Evolutionary conservation across 2,797 vertebrate genomes (phyloP).

Genomic region (Parauchenoglanis punctatus): DNA sequence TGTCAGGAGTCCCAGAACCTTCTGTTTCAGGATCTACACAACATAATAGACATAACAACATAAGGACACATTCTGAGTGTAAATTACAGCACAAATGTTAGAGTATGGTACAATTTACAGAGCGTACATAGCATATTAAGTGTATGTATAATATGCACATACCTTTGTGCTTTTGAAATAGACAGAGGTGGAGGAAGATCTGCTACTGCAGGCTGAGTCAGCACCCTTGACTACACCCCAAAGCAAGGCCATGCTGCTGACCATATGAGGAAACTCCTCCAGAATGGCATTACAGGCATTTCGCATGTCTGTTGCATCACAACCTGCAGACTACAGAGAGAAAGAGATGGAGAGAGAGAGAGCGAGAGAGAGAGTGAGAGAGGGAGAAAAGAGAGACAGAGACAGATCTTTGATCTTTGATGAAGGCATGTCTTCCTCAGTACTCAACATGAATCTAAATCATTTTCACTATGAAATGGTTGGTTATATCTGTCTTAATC

Average conservation of each 20-base stretch:
- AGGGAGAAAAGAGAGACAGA: too few species aligned
- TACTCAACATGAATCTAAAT: neutral
- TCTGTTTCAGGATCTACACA: conserved; percentile 76
- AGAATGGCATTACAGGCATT: conserved; percentile 90
- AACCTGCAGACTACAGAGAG: conserved; percentile 46
- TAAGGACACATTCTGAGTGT: neutral
- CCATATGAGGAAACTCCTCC: conserved; percentile 86
- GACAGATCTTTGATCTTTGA: neutral
- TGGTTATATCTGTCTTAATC: neutral
- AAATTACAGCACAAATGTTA: conserved; percentile 3
- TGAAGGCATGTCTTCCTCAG: neutral
- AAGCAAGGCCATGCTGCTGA: conserved; percentile 87
- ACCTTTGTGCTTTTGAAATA: conserved; percentile 95
- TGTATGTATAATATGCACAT: conserved; percentile 32
- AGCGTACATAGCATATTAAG: neutral
- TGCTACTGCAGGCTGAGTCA: conserved; percentile 77
- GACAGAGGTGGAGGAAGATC: conserved; percentile 84
- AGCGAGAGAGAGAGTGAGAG: neutral
- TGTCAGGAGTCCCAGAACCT: conserved; percentile 89
- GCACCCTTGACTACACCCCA: conserved; percentile 84
- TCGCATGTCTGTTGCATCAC: conserved; percentile 82
- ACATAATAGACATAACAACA: neutral
- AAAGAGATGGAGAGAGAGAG: neutral
- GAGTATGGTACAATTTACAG: neutral
- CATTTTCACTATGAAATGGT: neutral